These are phyloP conservation scores for Drosophila meridiana DNA, from an alignment of 2,888 invertebrate species.

Conservation along the genomic window DNA sequence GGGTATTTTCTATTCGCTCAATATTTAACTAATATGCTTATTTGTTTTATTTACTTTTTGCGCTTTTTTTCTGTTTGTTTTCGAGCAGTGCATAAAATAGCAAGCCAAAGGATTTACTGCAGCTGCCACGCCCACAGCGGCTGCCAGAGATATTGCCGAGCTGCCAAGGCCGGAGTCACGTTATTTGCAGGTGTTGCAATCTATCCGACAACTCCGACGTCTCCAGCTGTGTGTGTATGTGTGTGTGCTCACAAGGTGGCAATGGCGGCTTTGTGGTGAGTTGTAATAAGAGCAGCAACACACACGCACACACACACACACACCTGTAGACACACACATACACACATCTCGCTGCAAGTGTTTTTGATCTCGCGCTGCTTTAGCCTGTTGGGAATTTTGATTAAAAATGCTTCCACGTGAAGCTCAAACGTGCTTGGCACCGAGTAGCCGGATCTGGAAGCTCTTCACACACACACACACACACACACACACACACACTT, in stretches of 20 bases:
- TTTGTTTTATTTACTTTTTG: conserved; percentile 17
- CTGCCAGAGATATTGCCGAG: conserved; percentile 45
- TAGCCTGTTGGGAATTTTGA: conserved; percentile 85
- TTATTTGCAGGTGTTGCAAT: conserved; percentile 83
- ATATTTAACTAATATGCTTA: conserved; percentile 4
- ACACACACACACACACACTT: background rate
- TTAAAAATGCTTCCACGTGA: conserved; percentile 85
- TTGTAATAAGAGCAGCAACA: conserved; percentile 56
- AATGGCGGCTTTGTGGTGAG: conserved; percentile 66
- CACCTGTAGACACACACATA: conserved; percentile 27
- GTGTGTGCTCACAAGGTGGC: conserved; percentile 33
- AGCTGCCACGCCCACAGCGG: conserved; percentile 59
- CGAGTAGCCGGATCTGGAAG: conserved; percentile 42
- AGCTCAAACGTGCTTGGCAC: conserved; percentile 75
- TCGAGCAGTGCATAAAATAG: conserved; percentile 67
- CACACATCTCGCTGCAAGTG: conserved; percentile 68
- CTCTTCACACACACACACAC: conserved; percentile 9
- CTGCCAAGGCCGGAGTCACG: conserved; percentile 74
- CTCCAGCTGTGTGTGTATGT: conserved; percentile 32
- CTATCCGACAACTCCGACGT: conserved; percentile 64
- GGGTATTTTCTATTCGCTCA: background rate
- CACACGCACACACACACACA: conserved; percentile 31
- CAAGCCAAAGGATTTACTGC: conserved; percentile 72
- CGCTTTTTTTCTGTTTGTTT: background rate
- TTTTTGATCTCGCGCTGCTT: conserved; percentile 74